Evolutionary conservation across 2,113 vertebrate genomes (phyloP).

Genomic region (Silurus meridionalis): DNA sequence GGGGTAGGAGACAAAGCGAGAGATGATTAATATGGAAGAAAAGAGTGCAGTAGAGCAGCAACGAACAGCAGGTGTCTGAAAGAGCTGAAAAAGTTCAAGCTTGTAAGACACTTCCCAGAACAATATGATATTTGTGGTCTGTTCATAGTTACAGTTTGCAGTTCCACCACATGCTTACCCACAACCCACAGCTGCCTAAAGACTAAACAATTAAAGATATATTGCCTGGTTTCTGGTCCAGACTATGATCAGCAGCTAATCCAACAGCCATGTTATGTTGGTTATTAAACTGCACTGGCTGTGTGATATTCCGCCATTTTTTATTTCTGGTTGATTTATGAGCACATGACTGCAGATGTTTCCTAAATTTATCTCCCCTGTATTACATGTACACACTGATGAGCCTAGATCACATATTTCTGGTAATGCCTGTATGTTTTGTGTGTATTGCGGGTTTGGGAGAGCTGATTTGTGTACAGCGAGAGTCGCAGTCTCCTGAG

Average conservation of each 20-base stretch:
- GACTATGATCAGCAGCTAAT: neutral
- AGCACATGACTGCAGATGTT: neutral
- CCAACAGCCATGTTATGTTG: constrained; percentile 5
- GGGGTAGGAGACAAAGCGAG: neutral
- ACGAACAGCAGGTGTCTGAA: constrained; percentile 27
- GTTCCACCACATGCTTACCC: neutral
- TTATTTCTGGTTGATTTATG: constrained; percentile 6
- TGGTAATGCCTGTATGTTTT: neutral
- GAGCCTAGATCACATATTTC: neutral
- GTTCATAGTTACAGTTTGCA: neutral
- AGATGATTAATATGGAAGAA: constrained; percentile 26
- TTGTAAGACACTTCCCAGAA: neutral
- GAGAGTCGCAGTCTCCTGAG: neutral
- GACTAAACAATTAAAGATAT: neutral
- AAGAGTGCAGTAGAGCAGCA: neutral
- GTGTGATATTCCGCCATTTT: neutral
- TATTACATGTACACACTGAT: neutral
- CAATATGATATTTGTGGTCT: neutral
- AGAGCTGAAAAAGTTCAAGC: constrained; percentile 9
- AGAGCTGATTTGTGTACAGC: constrained; percentile 26
- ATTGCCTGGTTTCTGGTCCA: neutral
- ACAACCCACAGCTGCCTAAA: neutral
- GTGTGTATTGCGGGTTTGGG: constrained; percentile 1
- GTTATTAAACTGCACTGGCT: neutral
- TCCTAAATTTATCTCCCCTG: constrained; percentile 4